A percentile compares a stretch with the other conserved stretches of the same genome.
Conservation (phyloP, 1,140 invertebrate species). For the Listronotus oregonensis region DNA sequence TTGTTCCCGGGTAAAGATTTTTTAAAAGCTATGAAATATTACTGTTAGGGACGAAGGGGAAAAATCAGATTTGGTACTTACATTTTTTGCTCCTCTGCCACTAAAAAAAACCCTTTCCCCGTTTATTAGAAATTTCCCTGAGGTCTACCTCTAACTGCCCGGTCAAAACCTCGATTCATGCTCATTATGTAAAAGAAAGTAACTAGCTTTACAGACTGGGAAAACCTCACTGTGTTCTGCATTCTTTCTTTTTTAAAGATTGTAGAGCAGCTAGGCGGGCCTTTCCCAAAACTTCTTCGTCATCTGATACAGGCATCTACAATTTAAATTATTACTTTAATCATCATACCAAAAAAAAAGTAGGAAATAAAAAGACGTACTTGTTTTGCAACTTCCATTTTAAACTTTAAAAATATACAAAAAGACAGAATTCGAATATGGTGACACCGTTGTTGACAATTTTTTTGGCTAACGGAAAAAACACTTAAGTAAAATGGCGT, state of each 20-base stretch:
- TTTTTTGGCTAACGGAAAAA: no score
- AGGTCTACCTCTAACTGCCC: slow-evolving; percentile 4
- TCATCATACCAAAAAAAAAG: no score
- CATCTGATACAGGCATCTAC: slow-evolving; percentile 46
- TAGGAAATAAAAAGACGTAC: no score
- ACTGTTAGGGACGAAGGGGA: slow-evolving; percentile 1
- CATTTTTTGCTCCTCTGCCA: slow-evolving; percentile 45
- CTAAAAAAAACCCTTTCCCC: slow-evolving; percentile 40
- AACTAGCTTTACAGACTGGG: not conserved
- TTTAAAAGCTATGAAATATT: not conserved
- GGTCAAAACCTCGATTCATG: not conserved
- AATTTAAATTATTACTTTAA: no score
- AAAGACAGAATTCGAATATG: no score
- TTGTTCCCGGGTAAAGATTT: no score
- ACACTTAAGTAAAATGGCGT: no score
- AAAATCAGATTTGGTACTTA: slow-evolving; percentile 37
- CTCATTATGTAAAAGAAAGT: not conserved
- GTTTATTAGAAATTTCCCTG: slow-evolving; percentile 23
- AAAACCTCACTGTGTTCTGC: not conserved
- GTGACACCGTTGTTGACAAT: no score
- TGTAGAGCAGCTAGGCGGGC: slow-evolving; percentile 52
- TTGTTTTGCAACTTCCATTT: no score
- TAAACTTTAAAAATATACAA: no score
- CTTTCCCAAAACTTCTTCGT: slow-evolving; percentile 54
- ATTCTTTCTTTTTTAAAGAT: slow-evolving; percentile 48